A percentile compares a stretch with the other conserved stretches of the same genome.
Evolutionary conservation across 2,113 vertebrate genomes (phyloP).

Genomic region (Emydocephalus ijimae): DNA sequence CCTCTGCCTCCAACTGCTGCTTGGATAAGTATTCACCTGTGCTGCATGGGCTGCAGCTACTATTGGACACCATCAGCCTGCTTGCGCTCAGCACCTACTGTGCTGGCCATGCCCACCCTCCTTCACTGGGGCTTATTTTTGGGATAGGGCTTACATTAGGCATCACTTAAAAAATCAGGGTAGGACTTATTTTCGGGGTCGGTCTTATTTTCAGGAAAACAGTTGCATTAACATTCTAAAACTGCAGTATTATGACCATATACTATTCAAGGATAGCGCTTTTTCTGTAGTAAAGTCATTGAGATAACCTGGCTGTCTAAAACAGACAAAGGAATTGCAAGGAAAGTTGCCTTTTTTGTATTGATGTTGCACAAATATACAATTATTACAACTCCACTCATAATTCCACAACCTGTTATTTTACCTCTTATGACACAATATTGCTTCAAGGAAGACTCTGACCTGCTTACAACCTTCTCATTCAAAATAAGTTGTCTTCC

Average conservation of each 20-base stretch:
- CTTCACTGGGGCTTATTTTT: too few relatives aligned
- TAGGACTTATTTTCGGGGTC: too few relatives aligned
- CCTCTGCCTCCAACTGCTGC: too few relatives aligned
- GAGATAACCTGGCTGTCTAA: not conserved
- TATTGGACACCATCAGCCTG: too few relatives aligned
- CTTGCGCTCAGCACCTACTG: too few relatives aligned
- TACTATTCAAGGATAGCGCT: not conserved
- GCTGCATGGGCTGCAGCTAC: too few relatives aligned
- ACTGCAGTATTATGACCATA: not conserved
- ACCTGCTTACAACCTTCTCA: not conserved
- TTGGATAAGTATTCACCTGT: too few relatives aligned
- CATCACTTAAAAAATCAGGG: too few relatives aligned
- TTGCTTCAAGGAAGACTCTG: not conserved
- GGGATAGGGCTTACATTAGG: too few relatives aligned
- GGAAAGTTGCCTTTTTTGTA: not conserved
- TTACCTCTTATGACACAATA: not conserved
- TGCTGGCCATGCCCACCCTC: too few relatives aligned
- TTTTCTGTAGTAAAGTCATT: not conserved
- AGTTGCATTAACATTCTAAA: not conserved
- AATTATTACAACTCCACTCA: not conserved
- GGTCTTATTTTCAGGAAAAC: too few relatives aligned
- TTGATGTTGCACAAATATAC: not conserved
- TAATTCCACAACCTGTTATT: not conserved
- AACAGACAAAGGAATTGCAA: not conserved
- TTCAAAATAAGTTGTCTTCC: not conserved